phyloP scores from a whole-genome alignment of 2,888 invertebrate genomes.

The Trypoxylon attenuatum region DNA sequence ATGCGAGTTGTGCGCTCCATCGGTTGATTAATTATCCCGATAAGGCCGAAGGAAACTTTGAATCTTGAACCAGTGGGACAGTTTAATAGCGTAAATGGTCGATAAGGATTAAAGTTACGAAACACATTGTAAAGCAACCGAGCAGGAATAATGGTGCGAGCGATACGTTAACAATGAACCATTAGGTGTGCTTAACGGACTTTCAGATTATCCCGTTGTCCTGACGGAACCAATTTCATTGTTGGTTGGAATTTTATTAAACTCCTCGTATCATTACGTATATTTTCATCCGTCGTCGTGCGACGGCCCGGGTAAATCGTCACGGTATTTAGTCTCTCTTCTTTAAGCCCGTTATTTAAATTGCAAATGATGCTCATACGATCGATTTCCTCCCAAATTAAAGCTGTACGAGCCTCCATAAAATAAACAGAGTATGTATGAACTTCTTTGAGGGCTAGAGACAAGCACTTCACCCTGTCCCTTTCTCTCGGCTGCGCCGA shows the following conservation, averaged over 20 bases:
- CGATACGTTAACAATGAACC: background rate
- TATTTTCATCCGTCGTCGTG: background rate
- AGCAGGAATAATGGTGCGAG: too few relatives aligned
- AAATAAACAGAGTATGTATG: conserved; percentile 53
- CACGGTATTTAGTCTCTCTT: conserved; percentile 32
- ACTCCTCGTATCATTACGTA: background rate
- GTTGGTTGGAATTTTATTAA: too few relatives aligned
- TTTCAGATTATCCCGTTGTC: too few relatives aligned
- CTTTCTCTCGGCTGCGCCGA: too few relatives aligned
- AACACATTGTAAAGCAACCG: background rate
- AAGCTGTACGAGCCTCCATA: conserved; percentile 52
- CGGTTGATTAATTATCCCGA: conserved; percentile 55
- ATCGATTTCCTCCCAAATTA: conserved; percentile 44
- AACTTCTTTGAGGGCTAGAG: conserved; percentile 34
- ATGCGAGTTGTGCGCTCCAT: conserved; percentile 19
- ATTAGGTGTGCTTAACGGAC: background rate
- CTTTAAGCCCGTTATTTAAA: conserved; percentile 48
- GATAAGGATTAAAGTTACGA: background rate
- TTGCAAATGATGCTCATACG: conserved; percentile 52
- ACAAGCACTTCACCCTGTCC: too few relatives aligned
- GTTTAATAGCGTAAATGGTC: background rate
- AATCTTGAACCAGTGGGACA: conserved; percentile 2
- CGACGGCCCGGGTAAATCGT: background rate
- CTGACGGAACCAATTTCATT: too few relatives aligned
- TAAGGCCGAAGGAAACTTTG: conserved; percentile 48